phyloP scores from a whole-genome alignment of 2,888 invertebrate genomes.

The Leucophenga maculata region DNA sequence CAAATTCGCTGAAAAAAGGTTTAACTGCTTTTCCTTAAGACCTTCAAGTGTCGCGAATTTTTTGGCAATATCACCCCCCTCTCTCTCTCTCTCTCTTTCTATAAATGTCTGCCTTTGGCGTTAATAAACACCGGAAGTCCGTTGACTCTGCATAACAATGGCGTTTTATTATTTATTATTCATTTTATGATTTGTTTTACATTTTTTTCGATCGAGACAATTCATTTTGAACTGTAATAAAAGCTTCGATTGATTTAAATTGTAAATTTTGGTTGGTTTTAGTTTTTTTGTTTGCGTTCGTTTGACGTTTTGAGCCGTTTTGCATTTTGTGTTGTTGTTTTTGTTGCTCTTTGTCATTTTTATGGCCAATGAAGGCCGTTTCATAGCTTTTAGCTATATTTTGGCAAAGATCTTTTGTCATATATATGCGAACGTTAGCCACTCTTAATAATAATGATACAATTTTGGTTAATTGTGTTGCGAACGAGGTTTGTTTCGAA shows the following conservation, averaged over 20 bases:
- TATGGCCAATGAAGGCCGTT: slow-evolving; percentile 62
- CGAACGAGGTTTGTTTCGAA: no score
- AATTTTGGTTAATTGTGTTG: not conserved
- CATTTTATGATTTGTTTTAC: slow-evolving; percentile 56
- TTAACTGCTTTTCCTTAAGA: no score
- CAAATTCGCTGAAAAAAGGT: no score
- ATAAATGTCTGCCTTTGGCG: no score
- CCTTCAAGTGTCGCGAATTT: no score
- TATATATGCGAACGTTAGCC: no score
- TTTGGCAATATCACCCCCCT: no score
- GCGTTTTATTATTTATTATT: slow-evolving; percentile 23
- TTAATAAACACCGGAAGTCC: slow-evolving; percentile 53
- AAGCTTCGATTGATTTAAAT: slow-evolving; percentile 57
- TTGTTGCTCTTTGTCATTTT: slow-evolving; percentile 41
- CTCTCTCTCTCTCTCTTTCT: no score
- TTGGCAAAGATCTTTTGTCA: slow-evolving; percentile 1
- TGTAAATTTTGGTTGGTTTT: slow-evolving; percentile 46
- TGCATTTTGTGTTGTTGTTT: no score
- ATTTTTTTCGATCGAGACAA: slow-evolving; percentile 49
- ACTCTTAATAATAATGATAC: not conserved
- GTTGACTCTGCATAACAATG: slow-evolving; percentile 15
- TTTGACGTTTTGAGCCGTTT: slow-evolving; percentile 28
- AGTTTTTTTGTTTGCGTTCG: slow-evolving; percentile 9
- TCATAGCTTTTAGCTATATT: slow-evolving; percentile 48
- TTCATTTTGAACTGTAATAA: slow-evolving; percentile 55